These are phyloP conservation scores for Protodeltote pygarga DNA, from an alignment of 2,888 invertebrate genomes.

Conservation along the genomic window DNA sequence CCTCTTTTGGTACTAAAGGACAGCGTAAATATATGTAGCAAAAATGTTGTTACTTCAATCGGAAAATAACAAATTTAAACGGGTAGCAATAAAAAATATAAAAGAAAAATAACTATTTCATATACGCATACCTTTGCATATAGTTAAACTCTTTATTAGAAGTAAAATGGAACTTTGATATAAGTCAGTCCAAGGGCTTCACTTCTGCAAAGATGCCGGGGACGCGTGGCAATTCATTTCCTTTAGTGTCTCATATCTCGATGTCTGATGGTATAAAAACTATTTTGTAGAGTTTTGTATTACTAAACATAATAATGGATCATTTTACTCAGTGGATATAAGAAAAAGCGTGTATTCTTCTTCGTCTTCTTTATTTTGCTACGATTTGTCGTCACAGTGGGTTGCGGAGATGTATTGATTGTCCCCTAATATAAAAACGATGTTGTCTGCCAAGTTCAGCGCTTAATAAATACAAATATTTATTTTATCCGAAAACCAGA, in stretches of 20 bases:
- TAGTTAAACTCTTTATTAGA: slow-evolving; percentile 34
- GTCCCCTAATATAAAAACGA: slow-evolving; percentile 13
- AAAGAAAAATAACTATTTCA: slow-evolving; percentile 11
- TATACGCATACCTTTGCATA: slow-evolving; percentile 27
- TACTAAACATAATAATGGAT: no score
- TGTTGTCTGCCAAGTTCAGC: slow-evolving; percentile 2
- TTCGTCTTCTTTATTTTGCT: slow-evolving; percentile 15
- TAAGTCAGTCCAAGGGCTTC: slow-evolving; percentile 13
- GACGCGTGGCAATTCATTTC: no score
- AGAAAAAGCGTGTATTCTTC: no score
- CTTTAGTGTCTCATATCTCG: no score
- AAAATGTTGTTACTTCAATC: slow-evolving; percentile 19
- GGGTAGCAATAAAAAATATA: slow-evolving; percentile 13
- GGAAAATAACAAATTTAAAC: slow-evolving; percentile 20
- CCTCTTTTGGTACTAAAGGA: background rate
- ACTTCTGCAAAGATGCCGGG: no score
- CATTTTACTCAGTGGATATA: no score
- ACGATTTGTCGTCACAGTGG: slow-evolving; percentile 9
- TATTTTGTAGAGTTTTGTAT: no score
- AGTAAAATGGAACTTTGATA: slow-evolving; percentile 32
- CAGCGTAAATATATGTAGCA: slow-evolving; percentile 2
- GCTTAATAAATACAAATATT: slow-evolving; percentile 2
- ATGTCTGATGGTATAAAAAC: no score
- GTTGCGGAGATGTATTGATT: slow-evolving; percentile 2
- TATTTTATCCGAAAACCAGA: slow-evolving; percentile 1